Evolutionary conservation across 2,113 vertebrate species (phyloP).

Genomic region (Caranx melampygus): DNA sequence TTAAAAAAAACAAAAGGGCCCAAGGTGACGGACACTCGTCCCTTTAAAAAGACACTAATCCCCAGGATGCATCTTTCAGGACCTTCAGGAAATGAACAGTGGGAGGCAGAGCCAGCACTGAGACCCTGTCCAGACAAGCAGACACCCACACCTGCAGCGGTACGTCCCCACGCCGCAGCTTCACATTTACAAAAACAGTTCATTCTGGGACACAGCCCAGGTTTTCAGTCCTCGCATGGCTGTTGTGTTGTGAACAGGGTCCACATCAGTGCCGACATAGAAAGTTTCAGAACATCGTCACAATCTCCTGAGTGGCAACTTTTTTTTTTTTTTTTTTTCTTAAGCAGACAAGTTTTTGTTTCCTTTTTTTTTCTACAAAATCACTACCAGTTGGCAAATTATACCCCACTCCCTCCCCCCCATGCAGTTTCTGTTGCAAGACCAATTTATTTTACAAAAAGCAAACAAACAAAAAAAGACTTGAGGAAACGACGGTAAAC

Average conservation of each 20-base stretch:
- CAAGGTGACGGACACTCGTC: slow-evolving; percentile 3
- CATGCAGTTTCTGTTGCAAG: slow-evolving; percentile 25
- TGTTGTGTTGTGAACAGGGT: slow-evolving; percentile 29
- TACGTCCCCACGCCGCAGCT: slow-evolving; percentile 13
- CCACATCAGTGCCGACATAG: slow-evolving; percentile 9
- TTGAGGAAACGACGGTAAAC: slow-evolving; percentile 59
- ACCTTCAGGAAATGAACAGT: slow-evolving; percentile 52
- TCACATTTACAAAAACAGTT: slow-evolving; percentile 51
- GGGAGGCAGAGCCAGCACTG: slow-evolving; percentile 14
- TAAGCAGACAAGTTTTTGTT: slow-evolving; percentile 15
- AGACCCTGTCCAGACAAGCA: slow-evolving; percentile 54
- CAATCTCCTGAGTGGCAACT: slow-evolving; percentile 78
- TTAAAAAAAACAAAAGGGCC: background rate
- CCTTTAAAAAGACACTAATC: slow-evolving; percentile 25
- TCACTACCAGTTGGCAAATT: slow-evolving; percentile 42
- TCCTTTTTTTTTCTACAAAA: slow-evolving; percentile 58
- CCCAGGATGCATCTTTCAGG: slow-evolving; percentile 32
- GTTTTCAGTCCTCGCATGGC: slow-evolving; percentile 37
- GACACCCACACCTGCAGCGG: slow-evolving; percentile 23
- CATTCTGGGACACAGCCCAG: slow-evolving; percentile 28
- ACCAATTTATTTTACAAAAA: slow-evolving; percentile 53
- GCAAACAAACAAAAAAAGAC: slow-evolving; percentile 48
- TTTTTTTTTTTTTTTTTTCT: slow-evolving; percentile 36
- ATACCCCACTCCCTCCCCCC: background rate
- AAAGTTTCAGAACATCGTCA: slow-evolving; percentile 40